These are phyloP conservation scores for Habropoda laboriosa DNA, from an alignment of 1,140 invertebrate species.

Conservation along the genomic window DNA sequence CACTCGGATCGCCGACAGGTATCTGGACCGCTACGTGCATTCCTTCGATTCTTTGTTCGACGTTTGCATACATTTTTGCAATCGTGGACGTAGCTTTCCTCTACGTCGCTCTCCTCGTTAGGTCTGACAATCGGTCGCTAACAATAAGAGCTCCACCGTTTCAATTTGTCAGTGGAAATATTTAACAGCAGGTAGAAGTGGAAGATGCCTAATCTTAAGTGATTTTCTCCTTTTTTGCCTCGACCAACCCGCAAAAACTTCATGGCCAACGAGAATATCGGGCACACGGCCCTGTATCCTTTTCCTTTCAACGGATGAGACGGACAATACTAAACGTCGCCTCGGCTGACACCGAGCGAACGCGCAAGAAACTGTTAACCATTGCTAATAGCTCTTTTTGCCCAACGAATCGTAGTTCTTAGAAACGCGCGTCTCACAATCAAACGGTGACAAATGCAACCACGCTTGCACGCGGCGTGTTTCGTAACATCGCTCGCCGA, in stretches of 20 bases:
- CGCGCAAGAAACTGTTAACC: neutral
- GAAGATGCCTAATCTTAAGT: too few species aligned
- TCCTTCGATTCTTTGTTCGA: constrained; percentile 28
- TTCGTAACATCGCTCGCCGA: neutral
- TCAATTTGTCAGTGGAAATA: too few species aligned
- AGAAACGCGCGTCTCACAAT: neutral
- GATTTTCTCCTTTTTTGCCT: neutral
- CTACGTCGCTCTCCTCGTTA: neutral
- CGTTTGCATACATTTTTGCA: constrained; percentile 35
- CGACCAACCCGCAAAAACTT: neutral
- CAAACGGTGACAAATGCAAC: too few species aligned
- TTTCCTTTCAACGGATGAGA: neutral
- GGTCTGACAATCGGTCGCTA: too few species aligned
- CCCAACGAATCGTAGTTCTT: neutral
- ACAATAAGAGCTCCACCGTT: too few species aligned
- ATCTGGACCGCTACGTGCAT: constrained; percentile 22
- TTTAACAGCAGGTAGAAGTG: too few species aligned
- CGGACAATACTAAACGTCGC: neutral
- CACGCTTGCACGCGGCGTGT: accelerated
- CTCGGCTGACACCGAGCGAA: neutral
- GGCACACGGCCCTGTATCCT: neutral
- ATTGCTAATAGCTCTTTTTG: neutral
- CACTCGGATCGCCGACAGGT: constrained; percentile 51
- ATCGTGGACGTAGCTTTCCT: too few species aligned
- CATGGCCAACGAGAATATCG: neutral